Conservation (phyloP, 35 echinoderm and acorn worm genomes). For the Apostichopus parvimensis region DNA sequence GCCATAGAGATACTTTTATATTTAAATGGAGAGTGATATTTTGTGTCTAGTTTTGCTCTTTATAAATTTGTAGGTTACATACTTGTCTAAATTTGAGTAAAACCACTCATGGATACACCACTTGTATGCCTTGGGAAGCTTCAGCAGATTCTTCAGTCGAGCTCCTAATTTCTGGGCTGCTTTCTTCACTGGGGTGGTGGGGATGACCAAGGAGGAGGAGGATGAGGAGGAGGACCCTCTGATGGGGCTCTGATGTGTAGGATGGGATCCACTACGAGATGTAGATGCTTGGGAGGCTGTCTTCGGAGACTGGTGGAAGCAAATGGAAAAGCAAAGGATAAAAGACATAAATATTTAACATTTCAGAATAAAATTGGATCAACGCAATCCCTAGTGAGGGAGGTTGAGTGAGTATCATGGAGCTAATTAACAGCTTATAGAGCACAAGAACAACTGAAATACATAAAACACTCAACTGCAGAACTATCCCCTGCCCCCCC, state of each 20-base stretch:
- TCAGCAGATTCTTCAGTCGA: conserved; percentile 93
- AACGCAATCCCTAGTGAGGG: too few species aligned
- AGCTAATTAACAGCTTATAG: too few species aligned
- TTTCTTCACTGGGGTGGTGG: conserved; percentile 79
- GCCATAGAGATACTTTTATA: too few species aligned
- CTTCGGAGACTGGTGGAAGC: conserved; percentile 4
- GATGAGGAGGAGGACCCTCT: background rate
- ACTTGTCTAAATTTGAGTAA: conserved; percentile 99
- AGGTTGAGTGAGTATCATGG: too few species aligned
- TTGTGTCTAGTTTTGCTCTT: too few species aligned
- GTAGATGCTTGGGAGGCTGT: conserved; percentile 21
- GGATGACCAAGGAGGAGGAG: background rate
- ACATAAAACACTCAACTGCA: too few species aligned
- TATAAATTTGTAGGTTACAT: background rate
- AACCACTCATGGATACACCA: conserved; percentile 99
- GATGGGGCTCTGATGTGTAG: conserved; percentile 21
- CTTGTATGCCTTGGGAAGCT: conserved; percentile 93
- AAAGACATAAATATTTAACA: too few species aligned
- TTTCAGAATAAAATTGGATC: too few species aligned
- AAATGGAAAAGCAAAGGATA: too few species aligned
- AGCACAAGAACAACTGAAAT: too few species aligned
- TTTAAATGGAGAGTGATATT: too few species aligned
- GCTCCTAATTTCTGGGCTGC: conserved; percentile 82
- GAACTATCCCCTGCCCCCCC: too few species aligned
- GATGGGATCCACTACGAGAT: conserved; percentile 12